Evolutionary conservation across 2,113 vertebrate genomes (phyloP), one percentile per base, ranked within the genome.

Genomic region (Columbina picui): DNA sequence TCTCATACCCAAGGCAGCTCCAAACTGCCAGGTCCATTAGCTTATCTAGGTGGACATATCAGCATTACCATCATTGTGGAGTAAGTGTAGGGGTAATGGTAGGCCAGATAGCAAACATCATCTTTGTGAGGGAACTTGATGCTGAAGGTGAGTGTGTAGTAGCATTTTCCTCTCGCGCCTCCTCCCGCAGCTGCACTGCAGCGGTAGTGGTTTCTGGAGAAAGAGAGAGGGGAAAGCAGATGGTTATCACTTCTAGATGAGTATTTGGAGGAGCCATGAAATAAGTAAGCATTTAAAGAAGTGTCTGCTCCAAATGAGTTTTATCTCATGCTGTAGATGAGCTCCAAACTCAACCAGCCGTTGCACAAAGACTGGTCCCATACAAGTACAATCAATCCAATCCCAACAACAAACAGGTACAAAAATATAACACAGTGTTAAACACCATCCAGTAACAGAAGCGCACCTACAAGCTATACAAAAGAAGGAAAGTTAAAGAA

Each of bases 71-170:
- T 98, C 89, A 99, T 98, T 10, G 98, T 89, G 17, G 99, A 98
- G 92, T 99, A 99, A 57, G 99, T 99, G 92, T 99, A 99, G 21
- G 99, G 99, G 56, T 99, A 99, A 93, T 99, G 99, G 93, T 99
- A 99, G 50, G 99, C 99, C 97, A 99, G 82, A 95, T 99, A 99
- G 96, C 99, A 99, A 84, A 99, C 97, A 25, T 99, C 99, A 34
- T 98, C 99, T 7, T 77, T 86, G 43, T 99, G 99, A 53, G 97
- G 98, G 84, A 99, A 99, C 71, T 97, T 98, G 80, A 99, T 43
- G 7, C 94, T 98, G 74, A 99, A 99, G 67, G 98, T 98, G 70
- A 99, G 97, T 0, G 98, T 99, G 77, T 99, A 99, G 92, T 98
- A 99, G 20, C 94, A 96, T 49, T 84, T 97, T 73, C 85, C 90